Conservation (phyloP, 2,797 vertebrate species). For the Sebastes iracundus region DNA sequence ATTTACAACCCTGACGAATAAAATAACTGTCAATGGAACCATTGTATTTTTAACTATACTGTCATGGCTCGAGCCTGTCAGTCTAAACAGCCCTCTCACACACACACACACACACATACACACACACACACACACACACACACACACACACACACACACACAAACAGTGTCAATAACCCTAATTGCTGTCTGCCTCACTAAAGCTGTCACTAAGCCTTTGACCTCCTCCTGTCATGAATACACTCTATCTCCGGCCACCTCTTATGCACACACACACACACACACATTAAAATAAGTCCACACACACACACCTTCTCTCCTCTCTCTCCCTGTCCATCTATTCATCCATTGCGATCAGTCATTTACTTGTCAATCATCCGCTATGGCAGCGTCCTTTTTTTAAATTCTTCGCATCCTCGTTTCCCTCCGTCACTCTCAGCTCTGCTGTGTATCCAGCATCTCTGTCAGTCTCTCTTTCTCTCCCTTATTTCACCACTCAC, state of each 20-base stretch:
- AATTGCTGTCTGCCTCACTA: constrained; percentile 36
- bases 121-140: not conserved
- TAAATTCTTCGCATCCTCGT: not conserved
- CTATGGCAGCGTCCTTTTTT: constrained; percentile 2
- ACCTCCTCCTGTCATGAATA: constrained; percentile 12
- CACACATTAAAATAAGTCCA: not conserved
- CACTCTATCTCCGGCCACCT: not conserved
- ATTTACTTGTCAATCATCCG: constrained; percentile 13
- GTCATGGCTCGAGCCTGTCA: not conserved
- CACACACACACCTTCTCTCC: not conserved
- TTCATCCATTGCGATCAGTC: not conserved
- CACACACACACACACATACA: not conserved
- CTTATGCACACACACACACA: not conserved
- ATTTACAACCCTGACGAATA: constrained; percentile 6
- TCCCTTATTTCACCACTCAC: not conserved
- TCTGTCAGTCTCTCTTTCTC: not conserved
- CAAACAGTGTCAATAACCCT: constrained; percentile 32
- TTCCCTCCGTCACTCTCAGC: constrained; percentile 5
- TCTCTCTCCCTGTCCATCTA: not conserved
- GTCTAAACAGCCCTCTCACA: not conserved
- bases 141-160: not conserved
- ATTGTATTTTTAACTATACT: not conserved
- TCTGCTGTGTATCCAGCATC: not conserved
- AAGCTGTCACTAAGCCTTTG: constrained; percentile 37
- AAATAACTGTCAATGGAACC: constrained; percentile 3